Conservation (phyloP, 2,888 invertebrate genomes). For the Agrotis segetum region DNA sequence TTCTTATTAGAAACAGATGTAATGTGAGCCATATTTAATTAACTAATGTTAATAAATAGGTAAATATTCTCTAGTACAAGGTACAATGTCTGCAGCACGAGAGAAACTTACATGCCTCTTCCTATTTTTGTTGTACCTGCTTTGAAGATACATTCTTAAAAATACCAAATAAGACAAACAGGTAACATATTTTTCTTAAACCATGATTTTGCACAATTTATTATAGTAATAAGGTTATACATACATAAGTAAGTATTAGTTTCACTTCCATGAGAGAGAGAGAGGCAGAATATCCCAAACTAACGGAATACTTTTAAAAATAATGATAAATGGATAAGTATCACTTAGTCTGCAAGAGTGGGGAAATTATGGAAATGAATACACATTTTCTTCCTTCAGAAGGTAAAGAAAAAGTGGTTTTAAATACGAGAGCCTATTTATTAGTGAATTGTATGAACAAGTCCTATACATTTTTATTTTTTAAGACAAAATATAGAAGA, state of each 20-base stretch:
- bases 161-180: conserved; percentile 60
- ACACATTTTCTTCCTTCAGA: neutral
- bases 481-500: conserved; percentile 10
- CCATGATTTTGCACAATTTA: conserved; percentile 42
- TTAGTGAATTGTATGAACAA: conserved; percentile 7
- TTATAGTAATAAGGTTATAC: conserved; percentile 38
- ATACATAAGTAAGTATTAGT: conserved; percentile 48
- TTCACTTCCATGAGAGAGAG: conserved; percentile 9
- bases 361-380: neutral
- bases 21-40: conserved; percentile 3
- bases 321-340: neutral
- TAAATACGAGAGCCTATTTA: conserved; percentile 3
- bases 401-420: no score
- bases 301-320: conserved; percentile 4
- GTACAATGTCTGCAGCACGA: conserved; percentile 54
- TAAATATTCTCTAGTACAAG: conserved; percentile 44
- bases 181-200: conserved; percentile 69
- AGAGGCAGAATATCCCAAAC: conserved; percentile 16
- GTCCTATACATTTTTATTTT: conserved; percentile 31
- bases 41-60: conserved; percentile 40
- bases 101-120: conserved; percentile 47
- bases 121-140: conserved; percentile 54
- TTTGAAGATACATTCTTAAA: conserved; percentile 62
- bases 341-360: neutral
- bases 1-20: conserved; percentile 3